Evolutionary conservation across 2,888 invertebrate genomes (phyloP).

Genomic region (Lycophotia porphyrea): DNA sequence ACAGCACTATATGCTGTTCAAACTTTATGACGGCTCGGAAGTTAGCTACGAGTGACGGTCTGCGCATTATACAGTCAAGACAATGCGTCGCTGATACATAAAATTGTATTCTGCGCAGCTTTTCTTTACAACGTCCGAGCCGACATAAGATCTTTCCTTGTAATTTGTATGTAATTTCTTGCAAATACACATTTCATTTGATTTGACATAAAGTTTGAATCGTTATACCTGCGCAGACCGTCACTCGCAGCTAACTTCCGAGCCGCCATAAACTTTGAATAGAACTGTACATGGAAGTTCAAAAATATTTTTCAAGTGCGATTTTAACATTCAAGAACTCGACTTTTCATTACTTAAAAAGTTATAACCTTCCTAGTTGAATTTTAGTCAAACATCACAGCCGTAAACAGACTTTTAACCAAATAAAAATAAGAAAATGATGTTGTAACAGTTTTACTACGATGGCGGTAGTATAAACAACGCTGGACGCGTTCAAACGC

Average conservation of each 20-base stretch:
- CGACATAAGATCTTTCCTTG: no score
- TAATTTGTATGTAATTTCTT: no score
- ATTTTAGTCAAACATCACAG: not conserved
- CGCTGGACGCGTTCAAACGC: conserved; percentile 30
- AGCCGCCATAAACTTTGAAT: not conserved
- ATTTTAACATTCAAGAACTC: not conserved
- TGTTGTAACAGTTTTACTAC: conserved; percentile 22
- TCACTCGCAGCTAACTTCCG: not conserved
- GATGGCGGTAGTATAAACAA: conserved; percentile 19
- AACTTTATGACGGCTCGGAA: not conserved
- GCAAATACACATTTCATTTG: no score
- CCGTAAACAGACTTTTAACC: not conserved
- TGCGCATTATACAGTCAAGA: not conserved
- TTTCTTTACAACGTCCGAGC: not conserved
- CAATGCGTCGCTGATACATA: not conserved
- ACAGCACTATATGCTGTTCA: not conserved
- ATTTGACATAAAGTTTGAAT: not conserved
- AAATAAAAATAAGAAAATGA: conserved; percentile 11
- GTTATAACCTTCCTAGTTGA: no score
- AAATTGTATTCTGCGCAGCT: not conserved
- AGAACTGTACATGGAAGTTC: not conserved
- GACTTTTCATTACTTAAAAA: not conserved
- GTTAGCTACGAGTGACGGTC: not conserved
- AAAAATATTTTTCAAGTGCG: not conserved
- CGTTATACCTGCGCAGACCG: not conserved